These are phyloP conservation scores for Monochamus alternatus DNA, from an alignment of 2,888 invertebrate genomes.

Conservation along the genomic window DNA sequence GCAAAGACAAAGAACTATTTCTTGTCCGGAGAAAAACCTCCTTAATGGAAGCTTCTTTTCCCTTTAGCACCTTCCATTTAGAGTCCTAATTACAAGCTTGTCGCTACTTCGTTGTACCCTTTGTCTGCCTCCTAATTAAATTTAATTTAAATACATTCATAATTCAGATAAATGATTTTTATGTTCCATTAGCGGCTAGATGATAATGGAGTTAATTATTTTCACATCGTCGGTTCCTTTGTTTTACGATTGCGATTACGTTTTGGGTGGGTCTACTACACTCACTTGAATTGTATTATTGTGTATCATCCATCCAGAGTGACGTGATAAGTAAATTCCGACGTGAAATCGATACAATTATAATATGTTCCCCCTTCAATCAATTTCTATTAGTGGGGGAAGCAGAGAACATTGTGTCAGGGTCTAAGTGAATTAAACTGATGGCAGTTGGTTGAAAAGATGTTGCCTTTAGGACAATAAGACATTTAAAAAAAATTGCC, in stretches of 20 bases:
- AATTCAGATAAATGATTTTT: slow-evolving; percentile 29
- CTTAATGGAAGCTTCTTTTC: background rate
- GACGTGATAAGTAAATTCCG: slow-evolving; percentile 9
- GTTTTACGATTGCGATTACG: slow-evolving; percentile 10
- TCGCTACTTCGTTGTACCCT: background rate
- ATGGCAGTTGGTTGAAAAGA: no score
- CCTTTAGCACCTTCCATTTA: background rate
- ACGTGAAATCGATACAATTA: slow-evolving; percentile 14
- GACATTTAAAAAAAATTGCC: no score
- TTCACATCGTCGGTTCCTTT: slow-evolving; percentile 17
- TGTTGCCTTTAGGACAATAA: no score
- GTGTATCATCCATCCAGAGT: background rate
- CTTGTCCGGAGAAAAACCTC: background rate
- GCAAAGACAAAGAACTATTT: no score
- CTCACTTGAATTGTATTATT: slow-evolving; percentile 19
- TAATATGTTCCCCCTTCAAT: background rate
- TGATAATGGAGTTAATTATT: slow-evolving; percentile 21
- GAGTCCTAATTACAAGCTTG: background rate
- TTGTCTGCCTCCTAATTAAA: background rate
- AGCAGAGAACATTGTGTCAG: slow-evolving; percentile 2
- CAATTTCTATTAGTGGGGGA: background rate
- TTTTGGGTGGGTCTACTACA: slow-evolving; percentile 3
- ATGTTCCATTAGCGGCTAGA: background rate
- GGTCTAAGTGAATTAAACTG: no score
- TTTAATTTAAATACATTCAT: slow-evolving; percentile 9